Evolutionary conservation across 2,888 invertebrate species (phyloP), one percentile per base, ranked within the genome.

Genomic region (Apoda limacodes): DNA sequence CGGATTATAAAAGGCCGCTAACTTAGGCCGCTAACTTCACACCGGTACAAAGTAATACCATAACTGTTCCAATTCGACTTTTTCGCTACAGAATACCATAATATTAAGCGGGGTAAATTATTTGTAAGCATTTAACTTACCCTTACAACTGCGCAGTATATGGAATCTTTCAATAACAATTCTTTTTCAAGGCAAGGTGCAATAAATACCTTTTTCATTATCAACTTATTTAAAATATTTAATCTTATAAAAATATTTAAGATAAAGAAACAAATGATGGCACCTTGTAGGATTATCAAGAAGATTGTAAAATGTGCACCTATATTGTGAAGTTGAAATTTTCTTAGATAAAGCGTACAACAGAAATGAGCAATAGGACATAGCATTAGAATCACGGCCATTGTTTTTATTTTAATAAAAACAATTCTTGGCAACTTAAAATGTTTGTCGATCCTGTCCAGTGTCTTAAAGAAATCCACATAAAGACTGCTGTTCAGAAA

Each of bases 231-330:
- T 2, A 69, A 42, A 25, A 51, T 44, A 13, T 59, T 24, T 10
- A 51, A 44, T 29, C 57, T 54, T 4, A 48, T 17, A 30, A 55
- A 63, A 21, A 67, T 54, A 31, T 52, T 55, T 2, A 54, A 13
- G 4, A 56, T 32, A 22, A 62, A 41, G 19, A 55, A 63, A 13
- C 47, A 39, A 11, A 58, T 42, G 2, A 60, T 43, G 1, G 52
- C 40, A 11, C 63, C 65, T 48, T 70, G 64, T n/a, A 65, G 12
- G 38, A 57, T 45, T 3, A 55, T 30, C 2, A 60, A 25, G 17
- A 55, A 57, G 19, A 64, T 50, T 4, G 52, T 44, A 2, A 55
- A 26, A 32, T 59, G 49, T 0, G 37, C 40, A 4, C 48, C 42
- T 13, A 60, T 32, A 36, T 62, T 62, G 25, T 46, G 42, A n/a